These are phyloP conservation scores for Galerucella pusilla DNA, from an alignment of 2,888 invertebrate genomes.

Conservation along the genomic window DNA sequence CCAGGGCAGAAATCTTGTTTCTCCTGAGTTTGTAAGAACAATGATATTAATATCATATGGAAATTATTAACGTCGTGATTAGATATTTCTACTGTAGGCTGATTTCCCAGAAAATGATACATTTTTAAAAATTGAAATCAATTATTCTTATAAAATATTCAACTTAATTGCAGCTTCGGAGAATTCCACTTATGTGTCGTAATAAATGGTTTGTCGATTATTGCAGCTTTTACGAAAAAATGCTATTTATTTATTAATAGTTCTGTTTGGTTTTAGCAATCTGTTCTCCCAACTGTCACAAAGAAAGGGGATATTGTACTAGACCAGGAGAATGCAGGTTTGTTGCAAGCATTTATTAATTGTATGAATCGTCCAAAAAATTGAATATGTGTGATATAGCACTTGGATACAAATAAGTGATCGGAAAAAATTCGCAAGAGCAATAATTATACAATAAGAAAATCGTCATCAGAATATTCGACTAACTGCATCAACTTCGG, in stretches of 20 bases:
- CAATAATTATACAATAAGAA: too few species aligned
- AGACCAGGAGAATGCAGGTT: constrained; percentile 82
- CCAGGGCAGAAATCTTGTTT: too few species aligned
- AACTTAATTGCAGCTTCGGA: constrained; percentile 30
- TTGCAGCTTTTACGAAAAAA: constrained; percentile 11
- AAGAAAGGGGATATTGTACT: constrained; percentile 85
- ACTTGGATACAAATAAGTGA: too few species aligned
- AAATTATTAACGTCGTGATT: neutral
- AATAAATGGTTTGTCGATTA: constrained; percentile 25
- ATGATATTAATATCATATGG: neutral
- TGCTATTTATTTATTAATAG: constrained; percentile 26
- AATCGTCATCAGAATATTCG: too few species aligned
- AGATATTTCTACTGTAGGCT: neutral
- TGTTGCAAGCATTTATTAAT: constrained; percentile 52
- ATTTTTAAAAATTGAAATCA: constrained; percentile 12
- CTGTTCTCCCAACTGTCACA: constrained; percentile 84
- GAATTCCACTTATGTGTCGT: constrained; percentile 33
- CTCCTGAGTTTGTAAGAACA: too few species aligned
- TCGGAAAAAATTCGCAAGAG: too few species aligned
- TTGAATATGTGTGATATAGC: too few species aligned
- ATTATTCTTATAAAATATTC: constrained; percentile 32
- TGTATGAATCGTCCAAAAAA: neutral
- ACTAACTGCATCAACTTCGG: too few species aligned
- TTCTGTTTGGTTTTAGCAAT: constrained; percentile 72
- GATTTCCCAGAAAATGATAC: neutral